These are phyloP conservation scores for Dasypus novemcinctus DNA, from an alignment of 2,113 vertebrate genomes.

Conservation along the genomic window DNA sequence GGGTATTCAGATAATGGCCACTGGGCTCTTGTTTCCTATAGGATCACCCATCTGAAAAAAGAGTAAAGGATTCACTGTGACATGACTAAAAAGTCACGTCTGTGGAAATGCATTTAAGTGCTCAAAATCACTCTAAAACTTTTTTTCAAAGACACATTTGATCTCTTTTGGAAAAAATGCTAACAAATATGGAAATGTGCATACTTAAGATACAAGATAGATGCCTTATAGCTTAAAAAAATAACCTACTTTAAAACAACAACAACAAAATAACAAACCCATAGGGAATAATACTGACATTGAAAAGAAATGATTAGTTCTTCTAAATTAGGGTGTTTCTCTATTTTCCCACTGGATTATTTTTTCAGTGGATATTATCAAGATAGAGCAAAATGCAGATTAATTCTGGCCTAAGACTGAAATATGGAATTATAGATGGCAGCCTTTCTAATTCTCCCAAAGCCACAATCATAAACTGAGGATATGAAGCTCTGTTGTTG, in stretches of 20 bases:
- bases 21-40: not conserved
- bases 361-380: not conserved
- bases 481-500: not conserved
- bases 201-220: not conserved
- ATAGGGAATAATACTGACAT: not conserved
- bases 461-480: not conserved
- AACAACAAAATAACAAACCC: not conserved
- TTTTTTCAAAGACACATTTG: constrained; percentile 13
- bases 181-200: constrained; percentile 11
- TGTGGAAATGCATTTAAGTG: not conserved
- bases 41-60: not conserved
- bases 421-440: not conserved
- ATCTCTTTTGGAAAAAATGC: not conserved
- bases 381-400: not conserved
- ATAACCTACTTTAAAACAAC: not conserved
- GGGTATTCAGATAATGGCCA: not conserved
- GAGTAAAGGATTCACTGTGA: not conserved
- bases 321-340: not conserved
- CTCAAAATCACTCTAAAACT: not conserved
- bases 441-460: not conserved
- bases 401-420: not conserved
- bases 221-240: no score
- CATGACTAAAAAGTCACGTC: not conserved
- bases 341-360: not conserved
- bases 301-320: not conserved